Conservation (phyloP, 1,140 invertebrate species). For the Spodoptera frugiperda region DNA sequence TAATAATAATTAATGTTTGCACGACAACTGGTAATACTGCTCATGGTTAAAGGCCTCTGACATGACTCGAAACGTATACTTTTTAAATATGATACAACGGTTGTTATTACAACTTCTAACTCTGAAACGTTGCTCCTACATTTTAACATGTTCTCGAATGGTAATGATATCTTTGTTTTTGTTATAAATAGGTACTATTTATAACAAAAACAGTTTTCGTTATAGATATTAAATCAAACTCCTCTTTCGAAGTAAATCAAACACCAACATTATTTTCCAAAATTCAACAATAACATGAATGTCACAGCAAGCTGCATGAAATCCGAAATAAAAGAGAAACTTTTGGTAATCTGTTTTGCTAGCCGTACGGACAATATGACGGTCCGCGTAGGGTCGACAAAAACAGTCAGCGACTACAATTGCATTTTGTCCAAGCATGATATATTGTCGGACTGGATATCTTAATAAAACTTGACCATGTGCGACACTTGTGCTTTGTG, state of each 20-base stretch:
- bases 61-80: too few species aligned
- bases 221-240: too few species aligned
- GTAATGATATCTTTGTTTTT: too few species aligned
- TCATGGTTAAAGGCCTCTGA: too few species aligned
- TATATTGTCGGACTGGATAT: slow-evolving; percentile 36
- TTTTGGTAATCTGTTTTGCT: slow-evolving; percentile 19
- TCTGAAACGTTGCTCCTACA: too few species aligned
- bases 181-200: too few species aligned
- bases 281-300: not conserved
- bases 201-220: too few species aligned
- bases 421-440: slow-evolving; percentile 46
- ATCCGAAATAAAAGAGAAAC: slow-evolving; percentile 5
- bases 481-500: not conserved
- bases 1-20: too few species aligned
- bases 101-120: too few species aligned
- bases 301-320: not conserved
- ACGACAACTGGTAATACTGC: too few species aligned
- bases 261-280: not conserved
- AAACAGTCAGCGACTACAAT: slow-evolving; percentile 34
- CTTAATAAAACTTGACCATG: slow-evolving; percentile 43
- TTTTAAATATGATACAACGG: too few species aligned
- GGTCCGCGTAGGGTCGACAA: slow-evolving; percentile 29
- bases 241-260: not conserved
- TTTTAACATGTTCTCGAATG: too few species aligned
- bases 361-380: slow-evolving; percentile 25